Percentiles rank a stretch among this genome's conserved stretches.
Conservation (phyloP, 2,113 vertebrate genomes). For the Ptychochromis oligacanthus region DNA sequence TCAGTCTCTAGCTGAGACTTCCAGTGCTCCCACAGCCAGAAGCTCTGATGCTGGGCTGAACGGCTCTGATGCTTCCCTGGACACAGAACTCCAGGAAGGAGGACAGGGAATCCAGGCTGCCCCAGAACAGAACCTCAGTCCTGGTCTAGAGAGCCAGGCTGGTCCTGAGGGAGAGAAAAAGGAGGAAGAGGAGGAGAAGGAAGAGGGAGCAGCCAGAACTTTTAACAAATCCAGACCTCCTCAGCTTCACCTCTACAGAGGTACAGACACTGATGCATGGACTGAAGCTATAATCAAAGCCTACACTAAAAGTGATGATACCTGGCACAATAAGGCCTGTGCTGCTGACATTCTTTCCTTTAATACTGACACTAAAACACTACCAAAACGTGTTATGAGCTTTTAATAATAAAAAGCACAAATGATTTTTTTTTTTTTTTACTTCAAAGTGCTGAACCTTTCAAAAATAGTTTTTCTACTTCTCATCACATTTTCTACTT, state of each 20-base stretch:
- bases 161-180: not conserved
- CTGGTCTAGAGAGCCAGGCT: not conserved
- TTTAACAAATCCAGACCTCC: not conserved
- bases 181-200: not conserved
- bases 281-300: too few species aligned
- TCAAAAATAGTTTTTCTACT: too few species aligned
- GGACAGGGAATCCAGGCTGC: not conserved
- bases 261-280: not conserved
- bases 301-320: too few species aligned
- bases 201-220: not conserved
- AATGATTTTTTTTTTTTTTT: too few species aligned
- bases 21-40: not conserved
- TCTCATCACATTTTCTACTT: not conserved
- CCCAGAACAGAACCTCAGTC: not conserved
- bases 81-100: slow-evolving; percentile 7
- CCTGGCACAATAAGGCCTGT: too few species aligned
- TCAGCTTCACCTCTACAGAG: slow-evolving; percentile 19
- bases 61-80: not conserved
- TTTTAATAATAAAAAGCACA: too few species aligned
- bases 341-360: too few species aligned
- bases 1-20: not conserved
- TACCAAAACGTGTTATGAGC: not conserved
- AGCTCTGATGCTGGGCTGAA: slow-evolving; percentile 1
- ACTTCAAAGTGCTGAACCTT: too few species aligned
- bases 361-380: too few species aligned